Percentiles rank a stretch among this genome's conserved stretches.
phyloP scores from a whole-genome alignment of 2,888 invertebrate species.

The Incurvaria masculella region DNA sequence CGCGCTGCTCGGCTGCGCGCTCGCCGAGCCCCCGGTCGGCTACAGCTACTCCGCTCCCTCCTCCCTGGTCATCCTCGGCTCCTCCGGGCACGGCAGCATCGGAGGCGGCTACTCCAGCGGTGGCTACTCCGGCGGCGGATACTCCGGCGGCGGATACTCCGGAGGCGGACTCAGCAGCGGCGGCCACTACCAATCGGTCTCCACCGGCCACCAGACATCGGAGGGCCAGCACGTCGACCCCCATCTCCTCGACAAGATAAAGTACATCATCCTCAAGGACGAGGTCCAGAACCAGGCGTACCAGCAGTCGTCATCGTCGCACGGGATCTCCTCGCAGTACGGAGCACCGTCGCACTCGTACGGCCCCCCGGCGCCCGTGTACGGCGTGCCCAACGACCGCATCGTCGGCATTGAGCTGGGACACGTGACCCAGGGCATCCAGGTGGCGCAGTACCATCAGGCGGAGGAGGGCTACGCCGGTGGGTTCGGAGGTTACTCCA shows the following conservation, averaged over 20 bases:
- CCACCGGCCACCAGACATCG: conserved; percentile 72
- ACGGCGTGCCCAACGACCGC: conserved; percentile 64
- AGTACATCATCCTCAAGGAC: conserved; percentile 79
- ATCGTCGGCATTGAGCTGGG: conserved; percentile 83
- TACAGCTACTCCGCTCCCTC: conserved; percentile 63
- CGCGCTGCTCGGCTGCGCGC: conserved; percentile 70
- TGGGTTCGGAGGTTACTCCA: conserved; percentile 22
- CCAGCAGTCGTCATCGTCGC: conserved; percentile 48
- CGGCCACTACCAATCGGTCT: conserved; percentile 72
- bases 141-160: conserved; percentile 50
- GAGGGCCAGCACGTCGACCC: conserved; percentile 82
- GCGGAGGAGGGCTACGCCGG: conserved; percentile 54
- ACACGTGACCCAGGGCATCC: conserved; percentile 81
- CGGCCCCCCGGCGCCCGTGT: conserved; percentile 65
- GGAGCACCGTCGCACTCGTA: conserved; percentile 65
- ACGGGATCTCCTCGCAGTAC: conserved; percentile 45
- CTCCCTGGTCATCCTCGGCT: conserved; percentile 21
- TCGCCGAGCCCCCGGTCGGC: conserved; percentile 74
- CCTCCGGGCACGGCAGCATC: conserved; percentile 34
- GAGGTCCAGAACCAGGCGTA: conserved; percentile 59
- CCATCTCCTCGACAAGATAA: conserved; percentile 76
- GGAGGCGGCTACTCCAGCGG: conserved; percentile 30
- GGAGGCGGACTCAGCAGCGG: conserved; percentile 53
- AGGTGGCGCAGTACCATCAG: conserved; percentile 83
- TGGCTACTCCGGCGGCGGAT: conserved; percentile 63